Evolutionary conservation across 1,140 invertebrate genomes (phyloP), one percentile per base, ranked within the genome.

Genomic region (Cyclina sinensis): DNA sequence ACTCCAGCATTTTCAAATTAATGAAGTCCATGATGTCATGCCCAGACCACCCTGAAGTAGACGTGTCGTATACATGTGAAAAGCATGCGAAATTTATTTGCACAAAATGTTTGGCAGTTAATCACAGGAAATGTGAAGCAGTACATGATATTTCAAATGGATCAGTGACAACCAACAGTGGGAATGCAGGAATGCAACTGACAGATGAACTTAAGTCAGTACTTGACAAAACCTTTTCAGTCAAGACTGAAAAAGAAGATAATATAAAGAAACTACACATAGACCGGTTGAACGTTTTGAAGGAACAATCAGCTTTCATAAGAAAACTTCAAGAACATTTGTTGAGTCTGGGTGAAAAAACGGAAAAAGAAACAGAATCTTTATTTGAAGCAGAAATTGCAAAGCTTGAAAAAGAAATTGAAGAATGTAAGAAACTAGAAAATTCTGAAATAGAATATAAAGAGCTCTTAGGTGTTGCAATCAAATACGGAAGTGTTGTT

Each of bases 81-180:
- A n/a, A 59, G 27, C 79, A 81, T n/a, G n/a, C 35, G 14, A 37
- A 35, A 43, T 81, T 62, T 16, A 81, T 81, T n/a, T 81, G 79
- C 24, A 81, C 39, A 39, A n/a, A 4, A 59, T 81, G 79, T 62
- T 14, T 81, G 37, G 79, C 57, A 16, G 54, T 62, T 12, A 59
- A 39, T 81, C 79, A 81, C 39, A 59, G 79, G 24, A 81, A 81
- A 81, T 81, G 79, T 62, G 51, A 59, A 14, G 57, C 43, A 37
- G 59, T 81, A 0, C 7, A 4, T n/a, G 79, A 81, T 27, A 18
- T 81, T 59, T 59, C 35, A 24, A 79, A 51, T 27, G 24, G 0
- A 12, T 24, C 7, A 21, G 32, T 21, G 37, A 0, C 24, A 12
- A 12, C n/a, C 35, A 35, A 0, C 18, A 16, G 24, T 4, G 35